phyloP scores from a whole-genome alignment of 1,140 invertebrate genomes.

The Gerris buenoi region DNA sequence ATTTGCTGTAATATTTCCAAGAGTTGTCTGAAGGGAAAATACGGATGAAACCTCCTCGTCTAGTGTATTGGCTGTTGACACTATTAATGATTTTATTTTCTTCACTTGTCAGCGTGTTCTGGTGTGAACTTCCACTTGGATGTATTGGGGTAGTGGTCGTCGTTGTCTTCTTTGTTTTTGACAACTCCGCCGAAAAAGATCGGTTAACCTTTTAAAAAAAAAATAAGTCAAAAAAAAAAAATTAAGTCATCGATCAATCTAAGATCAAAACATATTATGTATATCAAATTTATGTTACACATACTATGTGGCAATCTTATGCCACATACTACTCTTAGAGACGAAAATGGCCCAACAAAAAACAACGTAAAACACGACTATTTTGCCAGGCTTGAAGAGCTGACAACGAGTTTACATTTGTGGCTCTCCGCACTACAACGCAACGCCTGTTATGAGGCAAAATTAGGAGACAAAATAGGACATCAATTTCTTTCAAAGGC shows the following conservation, averaged over 20 bases:
- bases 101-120: conserved; percentile 33
- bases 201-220: not conserved
- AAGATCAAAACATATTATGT: not conserved
- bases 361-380: too few relatives aligned
- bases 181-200: conserved; percentile 16
- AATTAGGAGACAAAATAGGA: too few relatives aligned
- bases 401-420: too few relatives aligned
- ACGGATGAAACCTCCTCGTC: conserved; percentile 75
- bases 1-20: conserved; percentile 63
- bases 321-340: too few relatives aligned
- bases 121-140: conserved; percentile 28
- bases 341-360: too few relatives aligned
- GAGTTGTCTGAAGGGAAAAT: conserved; percentile 81
- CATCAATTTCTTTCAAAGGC: too few relatives aligned
- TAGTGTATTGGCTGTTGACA: conserved; percentile 62
- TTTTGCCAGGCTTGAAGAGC: too few relatives aligned
- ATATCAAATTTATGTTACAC: too few relatives aligned
- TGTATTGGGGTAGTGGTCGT: conserved; percentile 45
- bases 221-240: not conserved
- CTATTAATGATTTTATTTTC: conserved; percentile 62
- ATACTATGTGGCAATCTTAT: too few relatives aligned
- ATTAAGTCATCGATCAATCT: not conserved
- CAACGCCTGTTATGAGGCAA: too few relatives aligned
- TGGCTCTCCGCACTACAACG: too few relatives aligned
- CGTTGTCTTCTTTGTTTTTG: conserved; percentile 45